These are phyloP conservation scores for Halocaridina rubra DNA, from an alignment of 2,888 invertebrate genomes.

Conservation along the genomic window DNA sequence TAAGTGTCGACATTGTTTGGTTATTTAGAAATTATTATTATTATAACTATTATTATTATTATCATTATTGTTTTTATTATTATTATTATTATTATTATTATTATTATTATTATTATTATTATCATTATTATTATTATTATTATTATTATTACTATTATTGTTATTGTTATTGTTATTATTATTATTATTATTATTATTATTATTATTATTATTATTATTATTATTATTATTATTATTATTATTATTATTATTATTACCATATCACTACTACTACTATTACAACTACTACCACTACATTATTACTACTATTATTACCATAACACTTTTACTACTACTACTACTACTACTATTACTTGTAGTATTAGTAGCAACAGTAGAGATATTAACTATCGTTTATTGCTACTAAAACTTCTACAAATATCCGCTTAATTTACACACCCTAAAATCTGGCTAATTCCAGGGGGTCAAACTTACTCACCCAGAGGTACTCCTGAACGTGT, in stretches of 20 bases:
- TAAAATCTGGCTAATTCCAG: too few species aligned
- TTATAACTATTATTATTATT: too few species aligned
- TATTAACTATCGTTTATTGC: background rate
- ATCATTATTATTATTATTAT: background rate
- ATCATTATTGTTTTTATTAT: too few species aligned
- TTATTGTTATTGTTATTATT: background rate
- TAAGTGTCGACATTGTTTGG: background rate
- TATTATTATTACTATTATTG: background rate
- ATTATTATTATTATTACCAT: background rate
- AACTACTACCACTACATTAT: background rate
- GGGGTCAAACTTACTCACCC: too few species aligned
- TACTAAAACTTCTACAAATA: background rate
- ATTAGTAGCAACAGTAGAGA: background rate
- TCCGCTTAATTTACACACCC: too few species aligned
- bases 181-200: background rate
- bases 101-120: background rate
- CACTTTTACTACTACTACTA: too few species aligned
- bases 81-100: background rate
- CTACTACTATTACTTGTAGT: background rate
- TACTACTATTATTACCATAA: background rate
- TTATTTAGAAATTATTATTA: background rate
- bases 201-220: background rate
- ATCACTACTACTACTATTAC: background rate
- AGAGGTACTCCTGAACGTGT: background rate
- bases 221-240: background rate